Evolutionary conservation across 1,140 invertebrate genomes (phyloP).

Genomic region (Watersipora subatra): DNA sequence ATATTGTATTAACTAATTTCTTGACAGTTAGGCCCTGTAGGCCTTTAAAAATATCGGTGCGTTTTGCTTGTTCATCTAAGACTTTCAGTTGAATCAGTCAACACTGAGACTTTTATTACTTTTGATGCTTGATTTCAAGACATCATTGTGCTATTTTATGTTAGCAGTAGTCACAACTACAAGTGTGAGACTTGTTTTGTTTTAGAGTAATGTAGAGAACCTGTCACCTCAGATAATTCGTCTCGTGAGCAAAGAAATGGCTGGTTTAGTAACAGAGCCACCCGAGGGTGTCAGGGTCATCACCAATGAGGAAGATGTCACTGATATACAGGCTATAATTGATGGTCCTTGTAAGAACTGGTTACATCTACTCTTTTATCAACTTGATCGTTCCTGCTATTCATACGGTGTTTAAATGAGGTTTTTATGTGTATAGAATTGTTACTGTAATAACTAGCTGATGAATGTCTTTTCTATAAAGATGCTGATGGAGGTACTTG

Average conservation of each 20-base stretch:
- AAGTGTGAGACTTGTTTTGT: slow-evolving; percentile 2
- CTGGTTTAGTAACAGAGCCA: slow-evolving; percentile 57
- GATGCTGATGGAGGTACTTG: not conserved
- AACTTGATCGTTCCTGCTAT: no score
- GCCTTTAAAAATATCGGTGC: no score
- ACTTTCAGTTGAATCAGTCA: no score
- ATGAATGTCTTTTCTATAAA: not conserved
- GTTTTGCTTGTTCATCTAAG: no score
- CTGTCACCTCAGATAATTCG: slow-evolving; percentile 80
- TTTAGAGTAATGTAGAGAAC: slow-evolving; percentile 65
- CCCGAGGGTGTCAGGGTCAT: slow-evolving; percentile 76
- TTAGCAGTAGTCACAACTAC: no score
- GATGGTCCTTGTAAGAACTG: slow-evolving; percentile 61
- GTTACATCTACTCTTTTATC: not conserved
- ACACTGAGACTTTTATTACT: no score
- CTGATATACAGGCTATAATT: slow-evolving; percentile 78
- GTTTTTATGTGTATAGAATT: not conserved
- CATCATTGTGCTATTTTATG: no score
- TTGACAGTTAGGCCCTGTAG: no score
- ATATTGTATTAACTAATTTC: no score
- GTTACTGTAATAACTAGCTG: not conserved
- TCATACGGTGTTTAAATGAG: no score
- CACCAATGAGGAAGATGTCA: slow-evolving; percentile 77
- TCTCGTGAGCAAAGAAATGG: slow-evolving; percentile 66
- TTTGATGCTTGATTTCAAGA: no score